phyloP scores from a whole-genome alignment of 37 sponge, comb jelly and placozoan genomes.

The Agelas oroides region DNA sequence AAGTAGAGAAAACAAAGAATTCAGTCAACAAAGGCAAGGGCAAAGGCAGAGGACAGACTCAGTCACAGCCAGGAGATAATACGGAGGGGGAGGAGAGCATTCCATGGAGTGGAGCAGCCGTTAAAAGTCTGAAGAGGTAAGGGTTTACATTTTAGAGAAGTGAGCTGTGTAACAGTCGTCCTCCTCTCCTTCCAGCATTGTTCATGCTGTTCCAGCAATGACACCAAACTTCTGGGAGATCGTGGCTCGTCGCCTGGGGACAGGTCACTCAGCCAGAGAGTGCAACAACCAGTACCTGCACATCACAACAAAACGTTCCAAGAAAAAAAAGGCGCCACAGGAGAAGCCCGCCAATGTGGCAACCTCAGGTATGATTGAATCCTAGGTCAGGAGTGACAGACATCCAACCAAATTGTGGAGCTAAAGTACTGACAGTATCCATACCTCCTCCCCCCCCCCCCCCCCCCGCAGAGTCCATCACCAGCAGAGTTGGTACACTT shows the following conservation, averaged over 20 bases:
- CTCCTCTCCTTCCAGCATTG: constrained; percentile 15
- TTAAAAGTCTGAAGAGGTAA: background rate
- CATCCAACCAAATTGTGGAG: too few species aligned
- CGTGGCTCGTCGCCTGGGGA: constrained; percentile 27
- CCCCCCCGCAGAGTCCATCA: background rate
- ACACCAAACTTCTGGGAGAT: constrained; percentile 52
- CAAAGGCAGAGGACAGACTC: background rate
- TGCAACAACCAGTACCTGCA: constrained; percentile 36
- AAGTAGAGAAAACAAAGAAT: background rate
- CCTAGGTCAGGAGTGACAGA: too few species aligned
- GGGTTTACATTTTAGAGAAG: background rate
- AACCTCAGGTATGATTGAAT: too few species aligned
- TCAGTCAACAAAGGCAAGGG: background rate
- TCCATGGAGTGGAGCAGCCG: background rate
- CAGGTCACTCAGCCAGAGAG: constrained; percentile 39
- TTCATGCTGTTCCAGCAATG: constrained; percentile 45
- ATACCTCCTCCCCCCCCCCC: too few species aligned
- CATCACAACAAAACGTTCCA: background rate
- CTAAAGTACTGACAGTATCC: too few species aligned
- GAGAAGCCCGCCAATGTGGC: too few species aligned
- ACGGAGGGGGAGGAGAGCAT: background rate
- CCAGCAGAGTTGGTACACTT: constrained; percentile 52
- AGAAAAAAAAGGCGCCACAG: background rate
- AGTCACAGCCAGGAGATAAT: background rate
- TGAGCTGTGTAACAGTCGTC: too few species aligned